These are phyloP conservation scores for Flabesymbios commensalis DNA, from an alignment of 2,888 invertebrate genomes.

Conservation along the genomic window DNA sequence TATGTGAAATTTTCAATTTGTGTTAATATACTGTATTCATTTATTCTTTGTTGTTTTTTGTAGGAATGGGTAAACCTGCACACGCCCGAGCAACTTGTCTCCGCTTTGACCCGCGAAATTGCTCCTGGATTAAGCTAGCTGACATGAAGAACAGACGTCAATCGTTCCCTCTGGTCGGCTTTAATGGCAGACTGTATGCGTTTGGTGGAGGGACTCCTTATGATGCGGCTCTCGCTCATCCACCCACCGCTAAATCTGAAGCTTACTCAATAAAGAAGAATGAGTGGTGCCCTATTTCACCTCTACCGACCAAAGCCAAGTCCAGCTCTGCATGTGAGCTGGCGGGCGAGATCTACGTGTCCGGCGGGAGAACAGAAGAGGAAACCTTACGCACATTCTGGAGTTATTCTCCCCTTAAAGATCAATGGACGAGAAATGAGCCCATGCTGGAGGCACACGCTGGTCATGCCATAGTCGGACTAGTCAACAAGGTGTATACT, in stretches of 20 bases:
- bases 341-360: constrained; percentile 17
- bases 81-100: constrained; percentile 21
- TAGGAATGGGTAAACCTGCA: constrained; percentile 28
- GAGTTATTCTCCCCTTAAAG: constrained; percentile 14
- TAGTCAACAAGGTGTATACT: constrained; percentile 9
- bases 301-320: constrained; percentile 17
- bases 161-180: constrained; percentile 22
- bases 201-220: constrained; percentile 22
- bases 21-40: constrained; percentile 18
- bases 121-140: constrained; percentile 18
- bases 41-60: constrained; percentile 25
- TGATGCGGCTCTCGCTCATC: constrained; percentile 15
- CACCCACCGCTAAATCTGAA: constrained; percentile 22
- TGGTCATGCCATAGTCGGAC: constrained; percentile 21
- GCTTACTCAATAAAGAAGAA: constrained; percentile 20
- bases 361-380: constrained; percentile 18
- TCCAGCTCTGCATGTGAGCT: constrained; percentile 17
- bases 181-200: constrained; percentile 12
- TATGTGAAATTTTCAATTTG: too few species aligned
- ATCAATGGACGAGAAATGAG: constrained; percentile 14
- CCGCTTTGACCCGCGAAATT: constrained; percentile 18
- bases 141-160: constrained; percentile 19
- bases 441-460: constrained; percentile 20
- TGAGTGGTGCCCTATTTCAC: constrained; percentile 13
- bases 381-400: constrained; percentile 17